Evolutionary conservation across 1,140 invertebrate genomes (phyloP).

Genomic region (Babylonia areolata): DNA sequence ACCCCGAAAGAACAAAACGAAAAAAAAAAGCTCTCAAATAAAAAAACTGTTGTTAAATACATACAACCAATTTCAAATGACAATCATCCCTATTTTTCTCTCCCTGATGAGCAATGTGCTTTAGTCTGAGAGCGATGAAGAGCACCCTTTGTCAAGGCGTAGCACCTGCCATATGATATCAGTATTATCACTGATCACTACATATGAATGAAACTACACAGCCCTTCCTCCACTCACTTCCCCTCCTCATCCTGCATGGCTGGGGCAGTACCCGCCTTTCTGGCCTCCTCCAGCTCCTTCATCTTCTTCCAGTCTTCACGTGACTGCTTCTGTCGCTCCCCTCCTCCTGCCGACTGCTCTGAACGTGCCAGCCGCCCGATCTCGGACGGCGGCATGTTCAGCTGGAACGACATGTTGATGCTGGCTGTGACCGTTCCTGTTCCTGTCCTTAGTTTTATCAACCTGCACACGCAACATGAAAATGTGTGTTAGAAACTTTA

Average conservation of each 20-base stretch:
- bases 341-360: slow-evolving; percentile 54
- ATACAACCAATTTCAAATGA: too few relatives aligned
- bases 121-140: too few relatives aligned
- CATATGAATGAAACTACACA: background rate
- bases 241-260: slow-evolving; percentile 99
- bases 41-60: too few relatives aligned
- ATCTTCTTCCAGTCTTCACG: slow-evolving; percentile 76
- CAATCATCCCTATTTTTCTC: too few relatives aligned
- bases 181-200: background rate
- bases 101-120: too few relatives aligned
- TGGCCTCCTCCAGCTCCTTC: slow-evolving; percentile 98
- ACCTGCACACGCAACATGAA: too few relatives aligned
- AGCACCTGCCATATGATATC: too few relatives aligned
- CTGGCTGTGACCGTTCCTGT: background rate
- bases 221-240: too few relatives aligned
- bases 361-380: slow-evolving; percentile 70
- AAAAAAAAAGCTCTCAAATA: too few relatives aligned
- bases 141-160: too few relatives aligned
- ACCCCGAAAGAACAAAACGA: too few relatives aligned
- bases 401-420: slow-evolving; percentile 71
- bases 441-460: background rate
- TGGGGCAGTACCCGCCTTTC: slow-evolving; percentile 98
- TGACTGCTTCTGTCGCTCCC: slow-evolving; percentile 71
- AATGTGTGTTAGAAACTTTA: too few relatives aligned
- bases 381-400: slow-evolving; percentile 74